A percentile compares a stretch with the other conserved stretches of the same genome.
These are phyloP conservation scores for Drosophila lacicola DNA, from an alignment of 2,888 invertebrate species.

Conservation along the genomic window DNA sequence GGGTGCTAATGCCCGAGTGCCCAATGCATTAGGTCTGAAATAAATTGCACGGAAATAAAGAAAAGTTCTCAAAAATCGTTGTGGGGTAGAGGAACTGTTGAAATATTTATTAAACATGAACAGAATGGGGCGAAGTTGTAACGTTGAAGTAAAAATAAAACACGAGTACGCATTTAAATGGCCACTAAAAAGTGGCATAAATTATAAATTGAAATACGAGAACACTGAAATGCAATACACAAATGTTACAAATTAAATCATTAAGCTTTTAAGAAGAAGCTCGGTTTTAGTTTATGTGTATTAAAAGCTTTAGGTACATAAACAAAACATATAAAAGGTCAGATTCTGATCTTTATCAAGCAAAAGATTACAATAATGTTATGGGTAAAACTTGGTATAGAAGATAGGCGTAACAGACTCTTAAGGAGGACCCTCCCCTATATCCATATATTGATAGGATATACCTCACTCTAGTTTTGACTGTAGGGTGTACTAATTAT, in stretches of 20 bases:
- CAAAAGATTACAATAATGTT: too few relatives aligned
- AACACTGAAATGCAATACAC: neutral
- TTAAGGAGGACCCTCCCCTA: too few relatives aligned
- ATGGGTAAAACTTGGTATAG: too few relatives aligned
- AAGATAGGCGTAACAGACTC: too few relatives aligned
- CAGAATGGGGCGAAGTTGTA: neutral
- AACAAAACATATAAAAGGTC: too few relatives aligned
- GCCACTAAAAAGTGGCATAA: neutral
- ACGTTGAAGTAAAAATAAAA: conserved; percentile 13
- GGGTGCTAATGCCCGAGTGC: conserved; percentile 61
- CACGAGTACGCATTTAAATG: neutral
- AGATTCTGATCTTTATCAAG: too few relatives aligned
- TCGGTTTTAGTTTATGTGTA: neutral
- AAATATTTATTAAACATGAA: conserved; percentile 25
- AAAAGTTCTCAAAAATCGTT: conserved; percentile 24
- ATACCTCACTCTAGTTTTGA: too few relatives aligned
- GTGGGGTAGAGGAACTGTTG: conserved; percentile 9
- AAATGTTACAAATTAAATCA: neutral
- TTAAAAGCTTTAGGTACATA: too few relatives aligned
- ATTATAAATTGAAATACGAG: neutral
- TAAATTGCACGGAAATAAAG: conserved; percentile 60
- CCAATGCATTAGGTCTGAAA: conserved; percentile 52
- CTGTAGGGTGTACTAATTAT: too few relatives aligned
- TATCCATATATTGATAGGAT: too few relatives aligned
- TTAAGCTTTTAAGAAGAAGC: neutral